Percentiles rank a stretch among this genome's conserved stretches.
Evolutionary conservation across 2,888 invertebrate species (phyloP).

Genomic region (Drosophila anomalata): DNA sequence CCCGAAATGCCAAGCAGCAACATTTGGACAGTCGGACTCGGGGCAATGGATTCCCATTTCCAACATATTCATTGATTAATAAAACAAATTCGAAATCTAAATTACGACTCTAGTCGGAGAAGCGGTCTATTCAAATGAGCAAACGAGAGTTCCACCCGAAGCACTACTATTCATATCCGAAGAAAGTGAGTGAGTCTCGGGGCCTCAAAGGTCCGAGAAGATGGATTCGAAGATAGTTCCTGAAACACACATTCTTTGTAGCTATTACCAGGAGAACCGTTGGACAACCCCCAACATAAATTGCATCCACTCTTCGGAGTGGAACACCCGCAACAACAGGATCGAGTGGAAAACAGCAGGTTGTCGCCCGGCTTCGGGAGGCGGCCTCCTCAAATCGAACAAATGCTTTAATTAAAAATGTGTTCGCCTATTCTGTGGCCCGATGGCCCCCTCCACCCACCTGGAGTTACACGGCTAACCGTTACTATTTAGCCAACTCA

Average conservation of each 20-base stretch:
- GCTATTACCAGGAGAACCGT: slow-evolving; percentile 19
- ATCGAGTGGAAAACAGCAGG: slow-evolving; percentile 36
- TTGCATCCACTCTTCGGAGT: slow-evolving; percentile 7
- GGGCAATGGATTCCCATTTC: slow-evolving; percentile 26
- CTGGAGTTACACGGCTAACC: slow-evolving; percentile 54
- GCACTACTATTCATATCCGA: slow-evolving; percentile 19
- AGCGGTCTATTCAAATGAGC: slow-evolving; percentile 57
- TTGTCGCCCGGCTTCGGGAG: slow-evolving; percentile 8
- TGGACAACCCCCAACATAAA: slow-evolving; percentile 17
- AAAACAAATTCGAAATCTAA: slow-evolving; percentile 74
- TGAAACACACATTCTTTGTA: not conserved
- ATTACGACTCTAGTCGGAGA: slow-evolving; percentile 39
- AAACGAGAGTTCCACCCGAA: slow-evolving; percentile 11
- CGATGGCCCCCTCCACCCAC: slow-evolving; percentile 18
- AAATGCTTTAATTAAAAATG: slow-evolving; percentile 76
- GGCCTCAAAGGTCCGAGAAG: not conserved
- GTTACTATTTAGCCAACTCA: slow-evolving; percentile 64
- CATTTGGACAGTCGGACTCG: slow-evolving; percentile 63
- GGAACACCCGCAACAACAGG: slow-evolving; percentile 51
- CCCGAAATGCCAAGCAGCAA: slow-evolving; percentile 62
- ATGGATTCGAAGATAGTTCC: not conserved
- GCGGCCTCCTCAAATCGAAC: slow-evolving; percentile 42
- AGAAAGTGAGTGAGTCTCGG: slow-evolving; percentile 30
- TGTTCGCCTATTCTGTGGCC: slow-evolving; percentile 69
- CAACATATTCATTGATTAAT: slow-evolving; percentile 66